Evolutionary conservation across 2,888 invertebrate species (phyloP), one percentile per base, ranked within the genome.

Genomic region (Villa cingulata): DNA sequence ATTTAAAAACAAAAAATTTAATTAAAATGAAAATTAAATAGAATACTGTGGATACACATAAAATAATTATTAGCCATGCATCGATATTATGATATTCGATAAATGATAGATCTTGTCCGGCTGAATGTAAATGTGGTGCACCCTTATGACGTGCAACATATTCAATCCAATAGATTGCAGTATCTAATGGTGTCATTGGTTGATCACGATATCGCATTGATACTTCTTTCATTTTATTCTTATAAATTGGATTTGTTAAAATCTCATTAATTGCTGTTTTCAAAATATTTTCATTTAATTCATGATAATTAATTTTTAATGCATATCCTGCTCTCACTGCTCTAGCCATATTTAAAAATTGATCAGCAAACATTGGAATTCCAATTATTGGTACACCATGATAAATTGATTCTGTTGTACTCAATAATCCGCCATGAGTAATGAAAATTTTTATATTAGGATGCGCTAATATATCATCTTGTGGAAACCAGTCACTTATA

Each of bases 391-490:
- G 78, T 1, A 78, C 72, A 15, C 74, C 78, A 55, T 78, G 68
- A 58, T 70, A 78, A 38, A 72, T 70, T 1, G 80, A 73, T 62
- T 81, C 81, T 55, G 75, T 74, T 2, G 78, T 70, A 38, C 80
- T 77, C 51, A 80, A 77, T 49, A 78, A 69, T 4, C 81, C 82
- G 6, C 80, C 81, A 56, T 82, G 82, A 0, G 78, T 75, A 55
- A 83, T 73, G 56, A 83, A 81, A 1, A 77, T 59, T 58, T 71
- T 74, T 14, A 74, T 57, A 45, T 76, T 77, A 1, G 74, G 73
- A 62, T 78, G 78, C 1, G 74, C 76, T 63, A 82, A 62, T 37
- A 81, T 73, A 54, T 78, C 79, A 51, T 74, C 75, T 58, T 84
- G 84, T 0, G 83, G 83, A 34, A 83, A 58, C 83, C 83, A 84